Evolutionary conservation across 2,113 vertebrate genomes (phyloP), one percentile per base, ranked within the genome.

Genomic region (Vanacampus margaritifer): DNA sequence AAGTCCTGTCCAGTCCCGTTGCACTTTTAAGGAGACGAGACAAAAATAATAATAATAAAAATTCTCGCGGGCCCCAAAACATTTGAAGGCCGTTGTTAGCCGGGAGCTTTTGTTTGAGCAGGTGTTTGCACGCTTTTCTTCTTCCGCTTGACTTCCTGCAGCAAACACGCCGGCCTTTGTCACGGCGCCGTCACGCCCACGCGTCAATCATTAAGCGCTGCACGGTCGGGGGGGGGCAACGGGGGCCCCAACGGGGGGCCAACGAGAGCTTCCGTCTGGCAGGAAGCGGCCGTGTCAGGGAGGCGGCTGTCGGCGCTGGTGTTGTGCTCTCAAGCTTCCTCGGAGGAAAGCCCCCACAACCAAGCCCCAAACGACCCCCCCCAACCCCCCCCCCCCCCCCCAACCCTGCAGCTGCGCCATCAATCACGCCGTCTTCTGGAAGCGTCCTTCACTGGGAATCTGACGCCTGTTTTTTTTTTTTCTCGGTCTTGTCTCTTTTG

Each of bases 81-180:
- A 1, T 10, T 11, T 26, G 26, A 26, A 14, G 54, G 1, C 0
- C 14, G 32, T 2, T 6, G 1, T 56, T 1, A n/a, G 5, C 24
- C 0, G 54, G 13, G 13, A 14, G 24, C 13, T 16, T 60, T 62
- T 62, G 60, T 62, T 62, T 62, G 60, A 62, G 37, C 60, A 62
- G 60, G 60, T 62, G 60, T 26, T 62, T 43, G n/a, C 60, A 17
- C 13, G 7, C 60, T 62, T 62, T 41, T 43, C n/a, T 62, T 43
- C 60, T 43, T 62, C 14, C 24, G 5, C 26, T n/a, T 54, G 23
- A 24, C 51, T 54, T 54, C 51, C 51, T 26, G 51, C 51, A 54
- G 51, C 54, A 56, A 56, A 62, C n/a, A 62, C 13, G 60, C n/a
- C 21, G 13, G 60, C n/a, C 60, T 43, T 24, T 62, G 60, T 62